phyloP scores from a whole-genome alignment of 2,888 invertebrate species.

The Drosophila sordidula region DNA sequence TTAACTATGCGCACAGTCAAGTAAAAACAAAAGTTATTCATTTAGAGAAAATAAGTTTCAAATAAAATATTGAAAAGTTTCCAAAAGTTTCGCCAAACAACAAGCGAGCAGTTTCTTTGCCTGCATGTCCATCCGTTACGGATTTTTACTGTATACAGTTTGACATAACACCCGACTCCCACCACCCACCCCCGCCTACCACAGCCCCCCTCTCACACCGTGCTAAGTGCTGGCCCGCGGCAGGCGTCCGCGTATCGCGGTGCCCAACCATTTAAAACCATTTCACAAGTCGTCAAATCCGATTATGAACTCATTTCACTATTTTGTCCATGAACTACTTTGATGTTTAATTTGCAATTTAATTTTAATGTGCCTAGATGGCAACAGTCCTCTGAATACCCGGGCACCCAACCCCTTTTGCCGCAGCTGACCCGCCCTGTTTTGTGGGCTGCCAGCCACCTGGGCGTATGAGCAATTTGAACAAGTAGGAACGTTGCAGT shows the following conservation, averaged over 20 bases:
- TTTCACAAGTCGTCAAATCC: conserved; percentile 80
- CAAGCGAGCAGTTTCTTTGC: conserved; percentile 17
- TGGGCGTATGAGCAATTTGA: conserved; percentile 74
- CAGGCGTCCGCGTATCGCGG: conserved; percentile 8
- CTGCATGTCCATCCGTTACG: conserved; percentile 13
- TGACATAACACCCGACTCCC: neutral
- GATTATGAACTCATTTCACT: conserved; percentile 79
- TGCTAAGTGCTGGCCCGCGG: conserved; percentile 13
- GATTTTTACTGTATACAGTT: conserved; percentile 12
- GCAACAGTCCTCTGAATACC: neutral
- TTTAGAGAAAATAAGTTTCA: too few species aligned
- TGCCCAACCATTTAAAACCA: conserved; percentile 68
- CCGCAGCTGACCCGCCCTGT: neutral
- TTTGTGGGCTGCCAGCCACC: conserved; percentile 48
- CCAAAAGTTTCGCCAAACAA: neutral
- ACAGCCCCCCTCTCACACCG: neutral
- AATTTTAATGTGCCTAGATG: conserved; percentile 71
- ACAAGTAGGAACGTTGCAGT: too few species aligned
- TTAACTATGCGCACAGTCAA: too few species aligned
- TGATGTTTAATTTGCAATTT: conserved; percentile 82
- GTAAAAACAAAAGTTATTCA: too few species aligned
- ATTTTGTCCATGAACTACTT: conserved; percentile 70
- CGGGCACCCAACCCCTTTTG: neutral
- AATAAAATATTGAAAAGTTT: neutral
- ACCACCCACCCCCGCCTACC: neutral